phyloP scores from a whole-genome alignment of 2,113 vertebrate genomes.

The Rhagologus leucostigma region DNA sequence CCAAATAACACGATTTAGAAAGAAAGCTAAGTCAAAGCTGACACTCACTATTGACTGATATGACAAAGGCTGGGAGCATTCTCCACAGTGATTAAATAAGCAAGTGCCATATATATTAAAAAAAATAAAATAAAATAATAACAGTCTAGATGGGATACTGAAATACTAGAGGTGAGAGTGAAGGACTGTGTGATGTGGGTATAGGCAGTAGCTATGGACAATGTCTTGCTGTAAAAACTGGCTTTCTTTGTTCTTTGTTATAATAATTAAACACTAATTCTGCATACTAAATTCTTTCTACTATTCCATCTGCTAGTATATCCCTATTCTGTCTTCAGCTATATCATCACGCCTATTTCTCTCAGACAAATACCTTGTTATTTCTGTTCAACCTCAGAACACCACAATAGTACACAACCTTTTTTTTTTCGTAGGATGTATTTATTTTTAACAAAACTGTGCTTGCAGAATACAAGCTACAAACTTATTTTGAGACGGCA shows the following conservation, averaged over 20 bases:
- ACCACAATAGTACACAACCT: background rate
- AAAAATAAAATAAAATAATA: background rate
- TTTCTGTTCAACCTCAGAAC: background rate
- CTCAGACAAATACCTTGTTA: background rate
- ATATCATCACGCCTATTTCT: background rate
- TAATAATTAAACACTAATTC: background rate
- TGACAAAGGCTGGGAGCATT: background rate
- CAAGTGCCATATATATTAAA: background rate
- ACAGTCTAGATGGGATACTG: background rate
- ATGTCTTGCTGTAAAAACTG: background rate
- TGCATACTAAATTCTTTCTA: background rate
- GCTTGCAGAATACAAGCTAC: background rate
- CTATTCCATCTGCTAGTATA: background rate
- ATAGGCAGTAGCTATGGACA: background rate
- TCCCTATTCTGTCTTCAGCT: background rate
- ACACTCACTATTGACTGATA: conserved; percentile 17
- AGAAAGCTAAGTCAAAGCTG: conserved; percentile 16
- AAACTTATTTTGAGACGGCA: background rate
- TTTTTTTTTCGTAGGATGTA: background rate
- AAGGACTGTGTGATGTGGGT: background rate
- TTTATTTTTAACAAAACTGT: background rate
- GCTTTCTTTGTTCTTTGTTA: background rate
- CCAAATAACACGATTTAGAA: background rate
- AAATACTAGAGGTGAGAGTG: background rate
- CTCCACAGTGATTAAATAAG: background rate